Percentiles rank a stretch among this genome's conserved stretches.
These are phyloP conservation scores for Pachypeltis micranthus DNA, from an alignment of 1,140 invertebrate genomes.

Conservation along the genomic window DNA sequence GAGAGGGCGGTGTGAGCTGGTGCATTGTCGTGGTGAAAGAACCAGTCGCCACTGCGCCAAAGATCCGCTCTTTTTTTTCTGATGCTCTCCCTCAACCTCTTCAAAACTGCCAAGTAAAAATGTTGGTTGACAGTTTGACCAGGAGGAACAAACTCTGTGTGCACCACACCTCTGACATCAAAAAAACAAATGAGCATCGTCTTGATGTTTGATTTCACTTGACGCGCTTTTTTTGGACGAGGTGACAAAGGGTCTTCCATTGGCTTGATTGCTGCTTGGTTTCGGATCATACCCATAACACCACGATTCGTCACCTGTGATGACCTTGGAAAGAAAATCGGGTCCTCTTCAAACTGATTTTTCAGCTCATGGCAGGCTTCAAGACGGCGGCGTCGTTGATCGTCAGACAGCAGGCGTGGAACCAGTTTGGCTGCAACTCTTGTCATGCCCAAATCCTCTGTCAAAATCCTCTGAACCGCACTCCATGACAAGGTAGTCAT, in stretches of 20 bases:
- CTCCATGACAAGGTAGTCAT: conserved; percentile 14
- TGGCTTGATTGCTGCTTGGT: conserved; percentile 20
- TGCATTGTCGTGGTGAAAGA: conserved; percentile 33
- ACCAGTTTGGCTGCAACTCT: conserved; percentile 15
- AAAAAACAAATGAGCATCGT: conserved; percentile 32
- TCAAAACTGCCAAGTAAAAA: conserved; percentile 21
- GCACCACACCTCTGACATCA: conserved; percentile 26
- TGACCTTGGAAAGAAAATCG: too few relatives aligned
- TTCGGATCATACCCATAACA: conserved; percentile 18
- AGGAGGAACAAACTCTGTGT: conserved; percentile 28
- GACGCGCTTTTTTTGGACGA: conserved; percentile 22
- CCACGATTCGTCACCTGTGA: conserved; percentile 19
- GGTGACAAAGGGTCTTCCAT: conserved; percentile 22
- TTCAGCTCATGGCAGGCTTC: conserved; percentile 22
- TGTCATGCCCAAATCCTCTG: conserved; percentile 21
- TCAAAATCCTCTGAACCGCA: conserved; percentile 23
- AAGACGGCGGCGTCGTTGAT: conserved; percentile 17
- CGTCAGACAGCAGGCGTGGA: conserved; percentile 14
- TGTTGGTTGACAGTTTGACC: conserved; percentile 20
- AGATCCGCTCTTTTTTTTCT: too few relatives aligned
- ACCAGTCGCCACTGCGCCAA: conserved; percentile 23
- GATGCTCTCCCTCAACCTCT: conserved; percentile 20
- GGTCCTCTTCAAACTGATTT: conserved; percentile 14
- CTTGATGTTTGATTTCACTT: conserved; percentile 27
- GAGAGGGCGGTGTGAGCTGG: conserved; percentile 26